Conservation (phyloP, 2,888 invertebrate species). For the Sthenelais limicola region DNA sequence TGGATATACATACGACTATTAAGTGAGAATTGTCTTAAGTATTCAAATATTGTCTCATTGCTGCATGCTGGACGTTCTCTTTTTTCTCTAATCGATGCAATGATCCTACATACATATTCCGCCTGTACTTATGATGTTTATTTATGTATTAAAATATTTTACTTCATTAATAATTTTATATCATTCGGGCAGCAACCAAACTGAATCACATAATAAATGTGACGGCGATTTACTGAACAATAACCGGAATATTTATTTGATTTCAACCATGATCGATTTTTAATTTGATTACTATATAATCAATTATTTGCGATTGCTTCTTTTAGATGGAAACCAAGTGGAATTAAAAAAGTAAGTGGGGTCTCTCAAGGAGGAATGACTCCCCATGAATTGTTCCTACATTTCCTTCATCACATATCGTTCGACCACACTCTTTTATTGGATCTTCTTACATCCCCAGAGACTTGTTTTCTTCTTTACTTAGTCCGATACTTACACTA, state of each 20-base stretch:
- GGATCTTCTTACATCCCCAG: slow-evolving; percentile 64
- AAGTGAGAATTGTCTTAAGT: too few relatives aligned
- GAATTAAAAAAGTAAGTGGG: background rate
- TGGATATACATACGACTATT: slow-evolving; percentile 26
- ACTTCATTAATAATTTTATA: too few relatives aligned
- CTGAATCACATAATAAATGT: too few relatives aligned
- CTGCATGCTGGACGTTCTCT: too few relatives aligned
- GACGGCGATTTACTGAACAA: too few relatives aligned
- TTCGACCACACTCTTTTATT: slow-evolving; percentile 59
- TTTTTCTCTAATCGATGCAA: too few relatives aligned
- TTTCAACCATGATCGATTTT: background rate
- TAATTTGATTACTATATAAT: slow-evolving; percentile 1
- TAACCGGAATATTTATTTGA: too few relatives aligned
- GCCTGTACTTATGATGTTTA: too few relatives aligned
- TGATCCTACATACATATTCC: too few relatives aligned
- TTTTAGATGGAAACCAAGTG: background rate
- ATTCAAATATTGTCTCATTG: too few relatives aligned
- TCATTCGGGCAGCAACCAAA: too few relatives aligned
- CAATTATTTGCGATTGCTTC: background rate
- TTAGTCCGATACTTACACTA: slow-evolving; percentile 57
- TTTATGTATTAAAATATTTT: too few relatives aligned
- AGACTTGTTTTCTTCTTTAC: slow-evolving; percentile 61
- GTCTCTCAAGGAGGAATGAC: background rate
- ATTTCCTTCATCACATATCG: slow-evolving; percentile 38
- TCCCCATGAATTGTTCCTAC: slow-evolving; percentile 43